Evolutionary conservation across 2,888 invertebrate genomes (phyloP).

Genomic region (Pemphredon lugubris): DNA sequence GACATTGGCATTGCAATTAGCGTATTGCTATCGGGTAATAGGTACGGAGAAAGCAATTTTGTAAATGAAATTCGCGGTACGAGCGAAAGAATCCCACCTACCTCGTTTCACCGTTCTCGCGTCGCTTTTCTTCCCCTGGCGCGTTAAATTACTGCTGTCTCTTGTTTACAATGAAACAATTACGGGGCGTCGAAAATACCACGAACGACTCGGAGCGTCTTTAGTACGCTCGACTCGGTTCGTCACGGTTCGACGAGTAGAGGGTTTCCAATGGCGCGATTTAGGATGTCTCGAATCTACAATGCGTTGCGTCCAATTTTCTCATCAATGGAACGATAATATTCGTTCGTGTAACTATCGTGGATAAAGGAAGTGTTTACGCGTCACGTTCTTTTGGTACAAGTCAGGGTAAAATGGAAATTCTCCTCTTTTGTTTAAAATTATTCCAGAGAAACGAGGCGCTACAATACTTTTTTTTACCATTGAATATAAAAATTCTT

Average conservation of each 20-base stretch:
- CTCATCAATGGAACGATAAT: not conserved
- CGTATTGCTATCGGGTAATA: no score
- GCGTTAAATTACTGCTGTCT: slow-evolving; percentile 21
- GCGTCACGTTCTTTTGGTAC: no score
- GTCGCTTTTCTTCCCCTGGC: slow-evolving; percentile 13
- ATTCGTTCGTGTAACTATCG: no score
- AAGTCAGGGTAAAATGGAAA: no score
- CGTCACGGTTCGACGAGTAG: slow-evolving; percentile 29
- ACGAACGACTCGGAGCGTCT: slow-evolving; percentile 22
- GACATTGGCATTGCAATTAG: not conserved
- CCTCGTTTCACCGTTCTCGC: slow-evolving; percentile 13
- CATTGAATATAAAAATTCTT: no score
- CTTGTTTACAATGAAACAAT: slow-evolving; percentile 39
- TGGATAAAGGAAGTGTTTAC: no score
- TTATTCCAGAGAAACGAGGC: no score
- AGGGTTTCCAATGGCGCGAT: slow-evolving; percentile 28
- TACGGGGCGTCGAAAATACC: slow-evolving; percentile 33
- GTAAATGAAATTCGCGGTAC: not conserved
- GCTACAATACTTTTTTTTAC: no score
- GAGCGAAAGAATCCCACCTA: no score
- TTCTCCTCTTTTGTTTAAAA: no score
- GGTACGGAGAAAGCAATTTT: slow-evolving; percentile 3
- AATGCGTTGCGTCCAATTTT: not conserved
- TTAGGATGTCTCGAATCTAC: slow-evolving; percentile 18
- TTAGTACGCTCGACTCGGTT: slow-evolving; percentile 28